Base-by-base conservation (phyloP, 2,797 vertebrate species). In the Adrianichthys oophorus region DNA sequence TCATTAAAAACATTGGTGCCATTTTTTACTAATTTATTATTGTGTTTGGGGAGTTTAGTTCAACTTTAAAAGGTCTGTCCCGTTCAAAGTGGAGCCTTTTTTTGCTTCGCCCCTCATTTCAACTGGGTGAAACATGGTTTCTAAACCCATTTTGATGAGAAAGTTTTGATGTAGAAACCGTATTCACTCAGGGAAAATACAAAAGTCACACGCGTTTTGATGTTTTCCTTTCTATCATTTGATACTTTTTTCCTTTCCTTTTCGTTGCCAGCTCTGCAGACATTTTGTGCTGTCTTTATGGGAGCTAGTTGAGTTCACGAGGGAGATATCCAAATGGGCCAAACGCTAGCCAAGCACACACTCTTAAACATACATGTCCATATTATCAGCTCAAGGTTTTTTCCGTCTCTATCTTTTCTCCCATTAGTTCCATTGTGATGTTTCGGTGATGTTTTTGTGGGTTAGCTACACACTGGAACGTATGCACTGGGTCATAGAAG, bases 1-100 rank as follows among this genome's bases (percentile, higher is more conserved):
- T 93, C 90, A 92, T 93, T 92, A 92, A 93, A 89, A 85, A 78
- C 72, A 53, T 85, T 88, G 90, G 91, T 83, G 91, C 91, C 92
- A 90, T 44, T 43, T n/a, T 44, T 44, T 10, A 91, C 91, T 90
- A 92, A 91, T 92, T 91, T 82, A 88, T 92, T 87, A 89, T 87
- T 88, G 85, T 87, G 86, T 89, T 89, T 82, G 59, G 68, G 77
- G 75, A 83, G 78, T 66, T 53, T 52, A 41, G 73, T 72, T 84
- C 68, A 69, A 58, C 70, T 82, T 84, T 79, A 66, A 80, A 83
- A 78, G 42, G 8, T 64, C 68, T 59, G 54, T 41, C 16, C 59
- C 52, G 58, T 40, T 55, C 48, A 41, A 53, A 29, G 6, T 59
- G 49, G 61, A 70, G 69, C 48, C 45, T 61, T 65, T 18, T 18